phyloP scores from a whole-genome alignment of 2,888 invertebrate genomes.

The Aporophyla nigra region DNA sequence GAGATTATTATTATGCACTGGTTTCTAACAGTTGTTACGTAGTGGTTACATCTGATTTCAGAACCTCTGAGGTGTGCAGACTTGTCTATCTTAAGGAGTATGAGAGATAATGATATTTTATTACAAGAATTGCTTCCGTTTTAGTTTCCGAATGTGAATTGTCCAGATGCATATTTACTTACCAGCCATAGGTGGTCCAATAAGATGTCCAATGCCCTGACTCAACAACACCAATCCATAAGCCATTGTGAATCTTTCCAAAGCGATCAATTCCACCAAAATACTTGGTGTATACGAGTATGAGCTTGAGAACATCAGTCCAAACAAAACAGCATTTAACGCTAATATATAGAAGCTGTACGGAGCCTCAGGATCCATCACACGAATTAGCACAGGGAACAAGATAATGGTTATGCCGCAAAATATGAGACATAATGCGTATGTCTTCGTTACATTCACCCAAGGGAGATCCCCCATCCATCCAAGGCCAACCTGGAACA shows the following conservation, averaged over 20 bases:
- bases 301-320: conserved; percentile 97
- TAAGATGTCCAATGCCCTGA: conserved; percentile 97
- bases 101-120: background rate
- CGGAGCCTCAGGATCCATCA: conserved; percentile 78
- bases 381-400: conserved; percentile 90
- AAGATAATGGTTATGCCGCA: conserved; percentile 92
- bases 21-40: background rate
- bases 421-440: conserved; percentile 94
- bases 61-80: background rate
- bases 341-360: conserved; percentile 89
- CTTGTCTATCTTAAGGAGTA: background rate
- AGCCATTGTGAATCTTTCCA: conserved; percentile 97
- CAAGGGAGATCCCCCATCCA: conserved; percentile 97
- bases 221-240: conserved; percentile 97
- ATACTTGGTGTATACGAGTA: conserved; percentile 98
- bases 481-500: conserved; percentile 94
- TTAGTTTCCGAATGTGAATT: background rate
- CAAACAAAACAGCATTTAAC: conserved; percentile 93
- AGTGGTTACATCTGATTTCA: background rate
- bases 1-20: conserved; percentile 23
- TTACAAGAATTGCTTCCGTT: background rate
- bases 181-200: conserved; percentile 99
- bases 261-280: conserved; percentile 96
- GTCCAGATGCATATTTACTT: conserved; percentile 59
- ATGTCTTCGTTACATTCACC: conserved; percentile 96